phyloP scores from a whole-genome alignment of 2,797 vertebrate species.

The Eospalax fontanierii region DNA sequence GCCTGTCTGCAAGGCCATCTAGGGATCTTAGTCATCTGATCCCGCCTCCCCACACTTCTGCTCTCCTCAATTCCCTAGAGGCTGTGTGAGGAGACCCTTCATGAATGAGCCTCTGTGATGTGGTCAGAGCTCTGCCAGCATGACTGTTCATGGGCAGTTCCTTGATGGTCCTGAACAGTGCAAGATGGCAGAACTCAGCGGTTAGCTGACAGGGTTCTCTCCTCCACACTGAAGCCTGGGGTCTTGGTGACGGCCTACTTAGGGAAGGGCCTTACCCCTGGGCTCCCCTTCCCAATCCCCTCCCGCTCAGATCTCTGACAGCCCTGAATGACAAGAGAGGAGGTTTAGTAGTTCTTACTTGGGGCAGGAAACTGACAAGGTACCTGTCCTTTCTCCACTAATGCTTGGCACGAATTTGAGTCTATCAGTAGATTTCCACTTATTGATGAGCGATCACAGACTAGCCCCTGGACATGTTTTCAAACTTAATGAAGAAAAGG shows the following conservation, averaged over 20 bases:
- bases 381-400: constrained; percentile 56
- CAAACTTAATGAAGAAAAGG: constrained; percentile 84
- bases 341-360: constrained; percentile 66
- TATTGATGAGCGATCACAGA: constrained; percentile 83
- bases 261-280: background rate
- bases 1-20: background rate
- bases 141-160: background rate
- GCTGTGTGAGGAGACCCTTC: background rate
- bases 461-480: constrained; percentile 79
- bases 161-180: background rate
- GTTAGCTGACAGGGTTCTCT: background rate
- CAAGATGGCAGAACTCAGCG: background rate
- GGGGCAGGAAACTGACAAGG: constrained; percentile 63
- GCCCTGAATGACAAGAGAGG: constrained; percentile 14
- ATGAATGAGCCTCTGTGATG: background rate
- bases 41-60: background rate
- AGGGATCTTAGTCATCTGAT: background rate
- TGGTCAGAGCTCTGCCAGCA: background rate
- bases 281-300: background rate
- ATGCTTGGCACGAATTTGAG: constrained; percentile 73
- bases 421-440: constrained; percentile 77
- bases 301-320: constrained; percentile 17
- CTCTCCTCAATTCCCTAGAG: background rate
- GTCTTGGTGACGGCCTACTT: background rate
- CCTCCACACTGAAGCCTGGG: background rate